Evolutionary conservation across 2,113 vertebrate genomes (phyloP), one percentile per base, ranked within the genome.

Genomic region (Hippocampus abdominalis): DNA sequence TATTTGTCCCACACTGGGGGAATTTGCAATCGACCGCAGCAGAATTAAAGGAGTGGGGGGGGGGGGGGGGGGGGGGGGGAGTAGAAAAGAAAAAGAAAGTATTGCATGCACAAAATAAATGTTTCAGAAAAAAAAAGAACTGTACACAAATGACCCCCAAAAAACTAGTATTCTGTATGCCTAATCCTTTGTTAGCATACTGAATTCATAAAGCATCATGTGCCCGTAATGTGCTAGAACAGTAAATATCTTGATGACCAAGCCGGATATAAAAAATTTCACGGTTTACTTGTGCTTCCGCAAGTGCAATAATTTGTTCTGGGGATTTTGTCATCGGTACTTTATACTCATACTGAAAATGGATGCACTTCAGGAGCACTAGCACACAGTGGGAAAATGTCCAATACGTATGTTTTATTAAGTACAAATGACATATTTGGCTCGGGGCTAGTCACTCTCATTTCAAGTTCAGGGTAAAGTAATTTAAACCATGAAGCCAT

Each of bases 401-500:
- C 74, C 72, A 71, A 81, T 77, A 79, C 79, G 71, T 88, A 76
- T 77, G 84, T 88, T 82, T 90, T 66, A 20, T 88, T 88, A 76
- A 80, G 81, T 90, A 85, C 90, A 87, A 87, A 86, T 84, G 71
- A 84, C 72, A 81, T 80, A 72, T 87, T 81, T 88, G 81, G 76
- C 87, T 80, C 70, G 9, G 64, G 76, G 86, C 78, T 68, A 46
- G 66, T 68, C 64, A 77, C 80, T 88, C 86, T 88, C 66, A 89
- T 84, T 91, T 80, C 64, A 86, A 87, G 84, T 73, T 76, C 76
- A 74, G 71, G 78, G 74, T 84, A 88, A 89, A 91, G 89, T 74
- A 87, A 88, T 84, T 81, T 73, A 88, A 90, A 87, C 81, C 87
- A 84, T 88, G 79, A 89, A 90, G 84, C 85, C 78, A 79, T 86